Conservation (phyloP, 2,113 vertebrate species). For the Stictonetta naevosa region DNA sequence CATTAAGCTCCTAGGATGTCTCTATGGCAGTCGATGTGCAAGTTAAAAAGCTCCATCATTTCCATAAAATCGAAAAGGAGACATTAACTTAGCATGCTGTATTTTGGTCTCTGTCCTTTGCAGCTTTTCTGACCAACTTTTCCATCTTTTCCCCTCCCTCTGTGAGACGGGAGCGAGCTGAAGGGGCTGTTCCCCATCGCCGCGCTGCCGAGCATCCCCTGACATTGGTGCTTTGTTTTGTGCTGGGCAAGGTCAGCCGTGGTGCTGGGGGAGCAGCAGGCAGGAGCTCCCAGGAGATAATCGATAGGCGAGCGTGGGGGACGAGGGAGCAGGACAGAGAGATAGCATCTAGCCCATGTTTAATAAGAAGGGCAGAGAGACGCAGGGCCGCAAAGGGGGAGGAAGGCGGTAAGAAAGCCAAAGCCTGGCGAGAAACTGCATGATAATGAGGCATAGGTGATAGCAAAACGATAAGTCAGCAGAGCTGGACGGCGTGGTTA, state of each 20-base stretch:
- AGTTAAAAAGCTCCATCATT: background rate
- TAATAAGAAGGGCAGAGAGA: slow-evolving; percentile 34
- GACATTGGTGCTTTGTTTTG: slow-evolving; percentile 34
- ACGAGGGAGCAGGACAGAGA: background rate
- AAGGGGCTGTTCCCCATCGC: background rate
- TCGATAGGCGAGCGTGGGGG: background rate
- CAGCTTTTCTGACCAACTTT: background rate
- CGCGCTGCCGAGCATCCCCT: background rate
- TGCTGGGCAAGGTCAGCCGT: background rate
- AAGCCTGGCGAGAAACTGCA: background rate
- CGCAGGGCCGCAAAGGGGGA: background rate
- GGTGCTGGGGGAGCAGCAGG: background rate
- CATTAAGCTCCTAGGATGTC: slow-evolving; percentile 26
- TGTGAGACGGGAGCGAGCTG: slow-evolving; percentile 19
- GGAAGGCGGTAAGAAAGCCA: background rate
- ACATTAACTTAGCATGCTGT: background rate
- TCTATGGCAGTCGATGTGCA: background rate
- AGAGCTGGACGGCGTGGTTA: slow-evolving; percentile 22
- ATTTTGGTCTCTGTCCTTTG: background rate
- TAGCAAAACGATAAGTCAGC: slow-evolving; percentile 54
- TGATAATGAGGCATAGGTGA: slow-evolving; percentile 46
- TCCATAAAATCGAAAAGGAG: background rate
- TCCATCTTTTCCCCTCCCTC: background rate
- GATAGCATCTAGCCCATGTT: slow-evolving; percentile 23
- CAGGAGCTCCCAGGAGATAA: background rate